Conservation (phyloP, 2,888 invertebrate species). For the Gastracanthus pulcherrimus region DNA sequence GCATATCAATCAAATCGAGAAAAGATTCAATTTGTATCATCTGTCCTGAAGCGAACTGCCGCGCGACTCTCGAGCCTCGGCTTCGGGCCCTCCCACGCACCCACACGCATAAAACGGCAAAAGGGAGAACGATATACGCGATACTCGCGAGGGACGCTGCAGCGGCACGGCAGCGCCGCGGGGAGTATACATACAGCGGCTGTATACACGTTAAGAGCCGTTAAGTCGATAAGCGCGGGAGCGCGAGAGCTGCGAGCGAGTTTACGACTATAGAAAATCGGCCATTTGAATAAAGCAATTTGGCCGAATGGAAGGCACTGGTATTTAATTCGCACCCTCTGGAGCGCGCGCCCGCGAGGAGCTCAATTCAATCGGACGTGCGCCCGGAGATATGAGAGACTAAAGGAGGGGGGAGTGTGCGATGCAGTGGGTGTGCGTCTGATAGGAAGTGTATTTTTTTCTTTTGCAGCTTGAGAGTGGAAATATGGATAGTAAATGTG, state of each 20-base stretch:
- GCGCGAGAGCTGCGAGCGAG: too few species aligned
- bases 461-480: too few species aligned
- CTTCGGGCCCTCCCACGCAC: neutral
- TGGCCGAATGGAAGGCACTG: constrained; percentile 66
- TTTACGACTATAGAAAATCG: constrained; percentile 55
- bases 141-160: neutral
- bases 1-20: neutral
- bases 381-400: neutral
- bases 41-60: neutral
- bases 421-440: neutral
- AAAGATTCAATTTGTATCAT: constrained; percentile 33
- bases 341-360: neutral
- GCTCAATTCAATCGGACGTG: neutral
- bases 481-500: too few species aligned
- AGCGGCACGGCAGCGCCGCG: neutral
- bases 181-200: neutral
- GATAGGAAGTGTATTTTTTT: neutral
- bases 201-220: constrained; percentile 40
- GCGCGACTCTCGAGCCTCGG: too few species aligned
- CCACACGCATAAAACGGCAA: neutral
- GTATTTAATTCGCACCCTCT: constrained; percentile 70
- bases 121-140: neutral
- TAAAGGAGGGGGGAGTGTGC: neutral
- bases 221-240: constrained; percentile 47
- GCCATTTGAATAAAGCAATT: constrained; percentile 76